Evolutionary conservation across 2,888 invertebrate genomes (phyloP).

Genomic region (Tachina fera): DNA sequence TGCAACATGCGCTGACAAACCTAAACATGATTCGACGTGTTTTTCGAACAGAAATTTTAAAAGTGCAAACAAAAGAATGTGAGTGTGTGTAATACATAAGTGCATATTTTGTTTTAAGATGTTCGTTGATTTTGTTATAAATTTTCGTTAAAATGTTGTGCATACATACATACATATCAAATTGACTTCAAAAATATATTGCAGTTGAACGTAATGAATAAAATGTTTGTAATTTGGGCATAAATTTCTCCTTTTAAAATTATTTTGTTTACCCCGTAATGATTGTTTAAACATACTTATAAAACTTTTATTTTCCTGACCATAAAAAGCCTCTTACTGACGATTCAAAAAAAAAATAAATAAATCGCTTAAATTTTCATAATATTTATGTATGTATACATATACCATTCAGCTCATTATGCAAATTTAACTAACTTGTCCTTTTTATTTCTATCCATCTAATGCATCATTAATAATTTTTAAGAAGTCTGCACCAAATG

Average conservation of each 20-base stretch:
- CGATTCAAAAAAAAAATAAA: not conserved
- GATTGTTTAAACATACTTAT: not conserved
- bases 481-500: constrained; percentile 53
- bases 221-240: not conserved
- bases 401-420: constrained; percentile 54
- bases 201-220: not conserved
- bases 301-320: not conserved
- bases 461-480: constrained; percentile 61
- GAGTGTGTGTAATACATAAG: not conserved
- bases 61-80: not conserved
- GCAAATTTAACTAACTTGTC: constrained; percentile 48
- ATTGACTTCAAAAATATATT: not conserved
- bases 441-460: constrained; percentile 38
- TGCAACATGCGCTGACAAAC: constrained; percentile 49
- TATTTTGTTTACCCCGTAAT: not conserved
- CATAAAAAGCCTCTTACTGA: constrained; percentile 5
- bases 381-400: not conserved
- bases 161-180: not conserved
- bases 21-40: not conserved
- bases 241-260: not conserved
- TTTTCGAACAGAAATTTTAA: not conserved
- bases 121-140: not conserved
- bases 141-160: not conserved
- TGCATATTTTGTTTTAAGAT: not conserved
- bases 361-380: not conserved